phyloP scores from a whole-genome alignment of 1,140 invertebrate species.

The Parapsyche elsis region DNA sequence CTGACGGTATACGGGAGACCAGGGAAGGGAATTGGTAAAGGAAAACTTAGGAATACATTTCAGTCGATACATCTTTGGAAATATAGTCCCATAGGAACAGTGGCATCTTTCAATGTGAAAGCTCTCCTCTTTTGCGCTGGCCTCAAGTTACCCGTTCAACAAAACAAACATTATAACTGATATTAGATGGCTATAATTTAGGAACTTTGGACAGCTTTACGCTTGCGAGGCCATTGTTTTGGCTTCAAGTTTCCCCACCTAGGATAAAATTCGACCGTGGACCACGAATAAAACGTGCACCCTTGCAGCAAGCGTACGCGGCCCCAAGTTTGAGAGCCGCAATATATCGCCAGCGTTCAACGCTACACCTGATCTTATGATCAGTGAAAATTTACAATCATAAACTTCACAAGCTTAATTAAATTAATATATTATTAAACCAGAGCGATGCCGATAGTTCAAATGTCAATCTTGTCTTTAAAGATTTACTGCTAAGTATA shows the following conservation, averaged over 20 bases:
- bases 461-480: too few relatives aligned
- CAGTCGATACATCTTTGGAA: not conserved
- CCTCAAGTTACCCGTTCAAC: slow-evolving; percentile 39
- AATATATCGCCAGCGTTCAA: not conserved
- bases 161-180: slow-evolving; percentile 45
- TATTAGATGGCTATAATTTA: slow-evolving; percentile 44
- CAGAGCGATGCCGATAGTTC: not conserved
- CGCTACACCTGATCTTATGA: not conserved
- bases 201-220: slow-evolving; percentile 44
- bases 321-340: not conserved
- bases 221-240: slow-evolving; percentile 40
- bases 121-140: slow-evolving; percentile 5
- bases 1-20: too few relatives aligned
- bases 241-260: slow-evolving; percentile 19
- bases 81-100: not conserved
- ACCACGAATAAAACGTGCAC: slow-evolving; percentile 23
- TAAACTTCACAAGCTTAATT: not conserved
- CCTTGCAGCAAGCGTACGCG: not conserved
- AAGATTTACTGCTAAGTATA: not conserved
- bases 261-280: slow-evolving; percentile 11
- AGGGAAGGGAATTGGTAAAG: too few relatives aligned
- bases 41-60: too few relatives aligned
- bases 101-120: slow-evolving; percentile 27
- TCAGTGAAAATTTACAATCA: not conserved
- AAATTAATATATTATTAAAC: not conserved